Percentiles rank a stretch among this genome's conserved stretches.
Evolutionary conservation across 37 sponge, comb jelly and placozoan genomes (phyloP).

Genomic region (Ianthella basta): DNA sequence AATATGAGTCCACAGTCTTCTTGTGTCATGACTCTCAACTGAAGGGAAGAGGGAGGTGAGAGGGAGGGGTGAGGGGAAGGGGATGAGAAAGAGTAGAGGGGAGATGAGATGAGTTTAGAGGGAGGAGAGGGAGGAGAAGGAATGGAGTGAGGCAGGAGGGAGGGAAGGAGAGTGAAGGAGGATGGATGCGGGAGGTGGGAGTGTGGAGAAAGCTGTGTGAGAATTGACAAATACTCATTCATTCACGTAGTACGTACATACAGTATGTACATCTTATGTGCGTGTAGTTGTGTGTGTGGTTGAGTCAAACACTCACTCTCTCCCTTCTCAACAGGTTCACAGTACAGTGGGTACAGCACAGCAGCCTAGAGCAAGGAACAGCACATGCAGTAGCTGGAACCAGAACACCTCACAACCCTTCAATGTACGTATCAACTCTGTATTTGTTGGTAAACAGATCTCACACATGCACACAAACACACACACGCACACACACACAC

Average conservation of each 20-base stretch:
- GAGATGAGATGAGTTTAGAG: too few relatives aligned
- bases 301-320: slow-evolving; percentile 47
- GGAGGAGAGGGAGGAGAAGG: too few relatives aligned
- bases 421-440: background rate
- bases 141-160: too few relatives aligned
- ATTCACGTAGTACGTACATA: too few relatives aligned
- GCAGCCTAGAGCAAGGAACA: slow-evolving; percentile 30
- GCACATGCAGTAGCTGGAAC: background rate
- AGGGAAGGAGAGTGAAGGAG: too few relatives aligned
- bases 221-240: too few relatives aligned
- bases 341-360: slow-evolving; percentile 59
- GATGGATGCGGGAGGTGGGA: too few relatives aligned
- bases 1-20: slow-evolving; percentile 61
- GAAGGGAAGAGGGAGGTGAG: background rate
- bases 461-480: background rate
- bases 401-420: background rate
- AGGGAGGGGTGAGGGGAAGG: too few relatives aligned
- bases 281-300: too few relatives aligned
- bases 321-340: slow-evolving; percentile 53
- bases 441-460: background rate
- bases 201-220: too few relatives aligned
- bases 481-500: background rate
- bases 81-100: too few relatives aligned
- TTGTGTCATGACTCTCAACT: slow-evolving; percentile 42
- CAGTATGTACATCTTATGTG: too few relatives aligned